Base-by-base conservation (phyloP, 2,113 vertebrate species). In the Trogon melanurus region DNA sequence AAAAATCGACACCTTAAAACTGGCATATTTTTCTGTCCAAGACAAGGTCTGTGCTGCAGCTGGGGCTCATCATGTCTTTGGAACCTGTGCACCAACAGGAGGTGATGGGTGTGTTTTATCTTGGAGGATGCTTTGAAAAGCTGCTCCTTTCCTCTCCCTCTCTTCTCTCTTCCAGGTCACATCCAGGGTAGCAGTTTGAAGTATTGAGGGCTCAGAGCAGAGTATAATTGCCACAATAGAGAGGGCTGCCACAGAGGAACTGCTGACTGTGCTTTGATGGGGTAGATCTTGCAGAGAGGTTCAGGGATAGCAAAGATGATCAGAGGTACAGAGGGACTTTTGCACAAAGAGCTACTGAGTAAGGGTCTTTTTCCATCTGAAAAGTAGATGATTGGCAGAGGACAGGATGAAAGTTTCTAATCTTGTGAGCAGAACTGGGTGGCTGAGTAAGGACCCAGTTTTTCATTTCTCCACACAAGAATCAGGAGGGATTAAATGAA, bases 101-200 rank as follows among this genome's bases (percentile, higher is more conserved):
- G 3, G 8, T 0, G 1, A 9, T 10, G 22, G 6, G 6, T 44
- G 16, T 45, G 7, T 48, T 71, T 72, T 67, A 7, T 5, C 10
- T 80, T 67, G 36, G 13, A 20, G n/a, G 15, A 41, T 72, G n/a
- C 5, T 72, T 80, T 32, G 44, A 72, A 85, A 41, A 8, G 9
- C 16, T 89, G 9, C 10, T 81, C 12, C 27, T 26, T 89, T 72
- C 36, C 13, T 82, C 27, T 66, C 21, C 17, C 19, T 34, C 4
- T 18, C 15, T 71, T 32, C 26, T 62, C 26, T 62, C 8, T 82
- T 82, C 29, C 50, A 20, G 23, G 12, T 83, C 36, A 38, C n/a
- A 60, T 60, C 15, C n/a, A 64, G 34, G 25, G 38, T 25, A 53
- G 7, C 19, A 38, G 13, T 75, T 34, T 58, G 29, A 27, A 41